phyloP scores from a whole-genome alignment of 2,113 vertebrate species.

The Hemiprocne comata region DNA sequence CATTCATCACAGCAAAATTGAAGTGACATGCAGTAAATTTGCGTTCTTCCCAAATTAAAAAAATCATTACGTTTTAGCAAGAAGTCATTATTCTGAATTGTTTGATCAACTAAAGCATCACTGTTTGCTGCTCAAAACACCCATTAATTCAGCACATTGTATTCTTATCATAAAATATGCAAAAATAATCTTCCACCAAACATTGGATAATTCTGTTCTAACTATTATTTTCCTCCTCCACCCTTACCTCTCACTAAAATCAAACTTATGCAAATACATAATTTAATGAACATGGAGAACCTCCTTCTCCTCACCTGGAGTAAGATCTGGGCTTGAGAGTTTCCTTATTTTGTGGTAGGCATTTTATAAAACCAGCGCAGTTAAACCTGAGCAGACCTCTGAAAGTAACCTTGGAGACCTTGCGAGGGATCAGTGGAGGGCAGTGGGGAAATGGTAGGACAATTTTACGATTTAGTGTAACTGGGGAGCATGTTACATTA shows the following conservation, averaged over 20 bases:
- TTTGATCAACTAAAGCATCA: neutral
- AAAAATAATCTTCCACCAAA: neutral
- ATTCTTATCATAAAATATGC: neutral
- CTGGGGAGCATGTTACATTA: neutral
- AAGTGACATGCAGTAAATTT: neutral
- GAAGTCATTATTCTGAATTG: neutral
- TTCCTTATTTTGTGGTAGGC: neutral
- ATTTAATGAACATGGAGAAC: neutral
- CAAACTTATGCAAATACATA: neutral
- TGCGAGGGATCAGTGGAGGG: neutral
- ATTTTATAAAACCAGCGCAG: neutral
- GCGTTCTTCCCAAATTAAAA: neutral
- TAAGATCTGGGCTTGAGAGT: neutral
- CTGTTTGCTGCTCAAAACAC: neutral
- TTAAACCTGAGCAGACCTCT: neutral
- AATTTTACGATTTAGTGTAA: neutral
- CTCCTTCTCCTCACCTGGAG: neutral
- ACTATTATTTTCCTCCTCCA: neutral
- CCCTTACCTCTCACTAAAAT: neutral
- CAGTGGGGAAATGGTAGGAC: neutral
- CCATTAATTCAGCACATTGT: neutral
- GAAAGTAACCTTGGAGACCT: neutral
- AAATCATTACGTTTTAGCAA: neutral
- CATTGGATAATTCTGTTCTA: neutral
- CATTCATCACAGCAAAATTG: neutral